A percentile compares a stretch with the other conserved stretches of the same genome.
Conservation (phyloP, 2,888 invertebrate species). For the Scaptomyza tumidula region DNA sequence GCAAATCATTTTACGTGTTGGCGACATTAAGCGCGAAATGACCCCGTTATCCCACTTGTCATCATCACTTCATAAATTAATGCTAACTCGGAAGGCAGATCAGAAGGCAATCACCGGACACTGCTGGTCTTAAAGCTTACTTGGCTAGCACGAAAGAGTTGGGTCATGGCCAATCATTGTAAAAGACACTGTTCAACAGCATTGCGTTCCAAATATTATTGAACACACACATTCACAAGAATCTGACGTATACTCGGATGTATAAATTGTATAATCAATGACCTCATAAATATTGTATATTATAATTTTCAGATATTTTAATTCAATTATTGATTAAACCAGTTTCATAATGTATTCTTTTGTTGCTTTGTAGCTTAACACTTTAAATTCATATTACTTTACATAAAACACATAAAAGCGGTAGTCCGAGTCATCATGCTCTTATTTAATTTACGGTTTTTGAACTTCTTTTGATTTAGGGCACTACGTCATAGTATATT, state of each 20-base stretch:
- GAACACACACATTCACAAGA: too few relatives aligned
- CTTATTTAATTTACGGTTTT: background rate
- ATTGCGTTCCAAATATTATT: background rate
- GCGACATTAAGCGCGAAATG: conserved; percentile 82
- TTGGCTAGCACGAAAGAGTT: conserved; percentile 19
- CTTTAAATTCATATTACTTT: background rate
- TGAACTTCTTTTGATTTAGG: background rate
- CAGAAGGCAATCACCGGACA: conserved; percentile 26
- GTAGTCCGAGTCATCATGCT: background rate
- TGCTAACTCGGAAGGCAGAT: conserved; percentile 63
- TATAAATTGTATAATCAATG: background rate
- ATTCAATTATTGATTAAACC: conserved; percentile 22
- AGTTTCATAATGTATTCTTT: conserved; percentile 13
- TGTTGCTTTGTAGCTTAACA: background rate
- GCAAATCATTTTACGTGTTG: conserved; percentile 82
- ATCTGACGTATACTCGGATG: too few relatives aligned
- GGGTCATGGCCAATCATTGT: conserved; percentile 42
- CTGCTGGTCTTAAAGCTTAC: conserved; percentile 24
- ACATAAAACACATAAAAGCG: background rate
- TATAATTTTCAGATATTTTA: conserved; percentile 8
- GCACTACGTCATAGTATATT: background rate
- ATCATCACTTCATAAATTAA: conserved; percentile 82
- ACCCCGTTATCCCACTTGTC: conserved; percentile 83
- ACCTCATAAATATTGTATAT: conserved; percentile 7
- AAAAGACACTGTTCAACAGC: conserved; percentile 14